phyloP scores from a whole-genome alignment of 2,113 vertebrate genomes.

The Amphiprion percula region DNA sequence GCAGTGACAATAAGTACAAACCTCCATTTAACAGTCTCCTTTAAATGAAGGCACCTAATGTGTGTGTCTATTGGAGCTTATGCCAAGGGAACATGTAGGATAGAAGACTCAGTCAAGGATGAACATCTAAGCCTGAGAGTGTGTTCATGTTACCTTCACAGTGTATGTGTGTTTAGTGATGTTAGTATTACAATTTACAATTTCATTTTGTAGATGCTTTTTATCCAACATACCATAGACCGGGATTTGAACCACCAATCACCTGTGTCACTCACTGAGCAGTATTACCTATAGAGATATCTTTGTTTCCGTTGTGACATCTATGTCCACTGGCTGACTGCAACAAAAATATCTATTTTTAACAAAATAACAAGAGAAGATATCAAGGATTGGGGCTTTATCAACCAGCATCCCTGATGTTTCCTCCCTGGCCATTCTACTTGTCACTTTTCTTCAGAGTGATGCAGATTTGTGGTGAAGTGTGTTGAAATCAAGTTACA shows the following conservation, averaged over 20 bases:
- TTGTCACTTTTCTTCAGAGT: too few relatives aligned
- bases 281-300: not conserved
- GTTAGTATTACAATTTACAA: not conserved
- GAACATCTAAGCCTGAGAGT: conserved; percentile 18
- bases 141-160: not conserved
- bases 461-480: too few relatives aligned
- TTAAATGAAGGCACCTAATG: conserved; percentile 57
- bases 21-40: conserved; percentile 11
- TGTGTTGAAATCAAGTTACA: too few relatives aligned
- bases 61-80: conserved; percentile 49
- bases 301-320: conserved; percentile 35
- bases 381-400: not conserved
- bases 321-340: not conserved
- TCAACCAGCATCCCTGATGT: not conserved
- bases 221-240: too few relatives aligned
- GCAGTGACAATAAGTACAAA: conserved; percentile 8
- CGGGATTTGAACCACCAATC: too few relatives aligned
- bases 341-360: not conserved
- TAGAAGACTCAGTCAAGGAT: conserved; percentile 49
- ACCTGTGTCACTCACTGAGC: too few relatives aligned
- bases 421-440: too few relatives aligned
- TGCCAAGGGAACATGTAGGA: conserved; percentile 41
- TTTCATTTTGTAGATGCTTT: too few relatives aligned
- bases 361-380: not conserved
- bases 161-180: not conserved